phyloP scores from a whole-genome alignment of 2,797 vertebrate species.

The Molossus alvarezi region DNA sequence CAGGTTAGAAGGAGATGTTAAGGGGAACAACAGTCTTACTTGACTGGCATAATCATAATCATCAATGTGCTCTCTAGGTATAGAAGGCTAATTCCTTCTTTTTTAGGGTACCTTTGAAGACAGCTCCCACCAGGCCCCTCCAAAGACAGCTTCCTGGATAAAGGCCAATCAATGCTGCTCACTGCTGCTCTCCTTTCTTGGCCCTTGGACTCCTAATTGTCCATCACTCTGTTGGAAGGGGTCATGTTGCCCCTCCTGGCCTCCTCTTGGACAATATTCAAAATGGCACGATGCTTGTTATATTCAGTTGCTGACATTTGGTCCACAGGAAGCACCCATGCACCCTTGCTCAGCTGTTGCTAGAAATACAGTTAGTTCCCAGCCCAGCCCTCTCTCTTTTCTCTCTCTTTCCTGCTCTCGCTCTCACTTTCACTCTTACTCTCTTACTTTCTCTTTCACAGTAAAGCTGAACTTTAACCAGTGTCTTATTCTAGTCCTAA shows the following conservation, averaged over 20 bases:
- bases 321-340: background rate
- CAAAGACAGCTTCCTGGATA: background rate
- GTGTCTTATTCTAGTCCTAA: background rate
- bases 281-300: background rate
- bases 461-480: background rate
- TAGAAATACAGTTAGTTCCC: background rate
- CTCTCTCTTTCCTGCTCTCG: background rate
- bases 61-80: background rate
- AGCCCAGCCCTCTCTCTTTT: background rate
- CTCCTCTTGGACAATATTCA: conserved; percentile 46
- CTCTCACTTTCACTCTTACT: background rate
- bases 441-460: background rate
- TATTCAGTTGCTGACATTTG: background rate
- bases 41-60: background rate
- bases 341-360: background rate
- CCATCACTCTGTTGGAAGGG: background rate
- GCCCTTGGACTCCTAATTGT: background rate
- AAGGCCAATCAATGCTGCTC: background rate
- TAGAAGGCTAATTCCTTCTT: background rate
- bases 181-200: conserved; percentile 3
- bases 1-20: background rate
- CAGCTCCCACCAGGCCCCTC: background rate
- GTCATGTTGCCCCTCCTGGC: background rate
- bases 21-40: background rate
- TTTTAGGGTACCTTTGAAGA: background rate